These are phyloP conservation scores for Gallinago nigripennis DNA, from an alignment of 2,797 vertebrate genomes.

Conservation along the genomic window DNA sequence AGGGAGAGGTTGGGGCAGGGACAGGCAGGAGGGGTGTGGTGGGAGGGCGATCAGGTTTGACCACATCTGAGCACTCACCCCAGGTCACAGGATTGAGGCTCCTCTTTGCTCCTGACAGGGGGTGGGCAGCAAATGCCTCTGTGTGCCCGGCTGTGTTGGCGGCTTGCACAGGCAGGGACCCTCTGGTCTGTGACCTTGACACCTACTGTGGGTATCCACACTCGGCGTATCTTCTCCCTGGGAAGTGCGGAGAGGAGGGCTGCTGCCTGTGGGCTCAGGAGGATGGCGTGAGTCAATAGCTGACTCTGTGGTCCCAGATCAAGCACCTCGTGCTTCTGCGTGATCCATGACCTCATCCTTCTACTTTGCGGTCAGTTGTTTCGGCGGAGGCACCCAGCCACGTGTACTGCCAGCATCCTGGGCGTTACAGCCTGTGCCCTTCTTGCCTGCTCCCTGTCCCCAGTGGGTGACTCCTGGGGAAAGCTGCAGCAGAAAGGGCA, in stretches of 20 bases:
- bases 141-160: accelerated
- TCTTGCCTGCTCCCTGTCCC: accelerated
- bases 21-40: neutral
- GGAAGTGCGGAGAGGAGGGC: accelerated
- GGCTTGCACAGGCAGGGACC: neutral
- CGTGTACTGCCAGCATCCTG: accelerated
- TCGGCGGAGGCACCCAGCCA: neutral
- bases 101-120: neutral
- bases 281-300: accelerated
- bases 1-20: neutral
- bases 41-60: neutral
- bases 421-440: neutral
- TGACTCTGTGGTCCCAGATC: accelerated
- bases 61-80: accelerated
- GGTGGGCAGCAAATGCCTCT: neutral
- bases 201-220: accelerated
- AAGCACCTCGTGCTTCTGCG: neutral
- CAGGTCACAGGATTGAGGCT: neutral
- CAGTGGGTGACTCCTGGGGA: accelerated
- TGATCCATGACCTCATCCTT: neutral
- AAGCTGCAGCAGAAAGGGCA: neutral
- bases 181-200: neutral
- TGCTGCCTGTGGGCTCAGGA: neutral
- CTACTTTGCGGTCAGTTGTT: accelerated
- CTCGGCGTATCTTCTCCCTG: accelerated